These are phyloP conservation scores for Calcarius lapponicus DNA, from an alignment of 2,797 vertebrate species.

Conservation along the genomic window DNA sequence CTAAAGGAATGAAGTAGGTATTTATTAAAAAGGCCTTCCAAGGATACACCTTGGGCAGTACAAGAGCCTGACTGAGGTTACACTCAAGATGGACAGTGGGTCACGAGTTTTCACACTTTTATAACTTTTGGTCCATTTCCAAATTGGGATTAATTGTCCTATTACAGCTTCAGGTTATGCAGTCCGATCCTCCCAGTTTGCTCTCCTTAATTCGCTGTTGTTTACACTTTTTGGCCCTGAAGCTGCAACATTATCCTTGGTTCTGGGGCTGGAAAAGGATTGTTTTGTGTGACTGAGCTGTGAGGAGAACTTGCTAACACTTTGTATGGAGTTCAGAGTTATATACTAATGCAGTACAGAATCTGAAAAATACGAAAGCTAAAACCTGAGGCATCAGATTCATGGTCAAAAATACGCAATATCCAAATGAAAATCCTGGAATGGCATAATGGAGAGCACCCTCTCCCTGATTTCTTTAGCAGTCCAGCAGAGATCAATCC, in stretches of 20 bases:
- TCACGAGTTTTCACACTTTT: neutral
- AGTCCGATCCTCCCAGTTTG: neutral
- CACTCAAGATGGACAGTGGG: rapidly evolving
- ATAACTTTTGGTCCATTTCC: neutral
- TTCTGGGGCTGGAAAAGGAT: neutral
- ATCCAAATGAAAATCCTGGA: neutral
- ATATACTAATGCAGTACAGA: neutral
- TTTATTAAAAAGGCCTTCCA: neutral
- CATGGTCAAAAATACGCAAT: rapidly evolving
- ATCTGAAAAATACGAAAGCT: neutral
- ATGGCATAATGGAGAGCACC: neutral
- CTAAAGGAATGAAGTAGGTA: neutral
- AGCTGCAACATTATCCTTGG: neutral
- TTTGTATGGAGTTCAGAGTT: neutral
- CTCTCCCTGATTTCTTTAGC: neutral
- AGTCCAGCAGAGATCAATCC: neutral
- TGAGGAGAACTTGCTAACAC: neutral
- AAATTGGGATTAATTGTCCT: neutral
- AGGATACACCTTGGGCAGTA: neutral
- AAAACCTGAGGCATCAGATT: neutral
- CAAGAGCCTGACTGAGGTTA: neutral
- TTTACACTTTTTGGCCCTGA: neutral
- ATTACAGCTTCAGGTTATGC: neutral
- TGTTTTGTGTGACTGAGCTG: neutral
- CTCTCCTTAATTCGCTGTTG: neutral